These are phyloP conservation scores for Pyrgus malvae DNA, from an alignment of 2,888 invertebrate genomes.

Conservation along the genomic window DNA sequence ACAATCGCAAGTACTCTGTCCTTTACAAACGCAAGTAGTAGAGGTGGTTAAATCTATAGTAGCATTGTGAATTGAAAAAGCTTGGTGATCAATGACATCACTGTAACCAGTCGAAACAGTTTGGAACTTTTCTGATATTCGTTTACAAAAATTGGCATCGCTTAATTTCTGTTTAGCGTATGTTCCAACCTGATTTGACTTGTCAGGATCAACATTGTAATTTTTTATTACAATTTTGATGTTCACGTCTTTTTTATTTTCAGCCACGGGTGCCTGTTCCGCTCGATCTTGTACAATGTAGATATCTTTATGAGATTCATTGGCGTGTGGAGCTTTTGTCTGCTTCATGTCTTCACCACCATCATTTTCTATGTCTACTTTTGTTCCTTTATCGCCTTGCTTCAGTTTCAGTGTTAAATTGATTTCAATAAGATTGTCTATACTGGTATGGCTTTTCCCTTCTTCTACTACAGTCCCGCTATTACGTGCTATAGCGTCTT, in stretches of 20 bases:
- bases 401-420: slow-evolving; percentile 58
- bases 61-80: slow-evolving; percentile 51
- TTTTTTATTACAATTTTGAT: slow-evolving; percentile 62
- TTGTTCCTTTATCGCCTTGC: slow-evolving; percentile 53
- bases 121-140: slow-evolving; percentile 57
- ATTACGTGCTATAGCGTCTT: slow-evolving; percentile 36
- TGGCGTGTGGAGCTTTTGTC: not conserved
- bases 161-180: not conserved
- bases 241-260: slow-evolving; percentile 55
- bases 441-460: slow-evolving; percentile 44
- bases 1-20: slow-evolving; percentile 22
- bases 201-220: slow-evolving; percentile 42
- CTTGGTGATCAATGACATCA: slow-evolving; percentile 40
- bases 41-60: slow-evolving; percentile 50
- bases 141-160: slow-evolving; percentile 47
- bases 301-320: slow-evolving; percentile 42
- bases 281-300: slow-evolving; percentile 45
- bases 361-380: slow-evolving; percentile 47
- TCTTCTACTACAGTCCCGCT: slow-evolving; percentile 33
- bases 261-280: slow-evolving; percentile 35
- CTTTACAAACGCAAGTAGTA: slow-evolving; percentile 36
- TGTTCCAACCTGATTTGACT: not conserved
- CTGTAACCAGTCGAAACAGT: slow-evolving; percentile 61
- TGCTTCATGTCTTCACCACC: slow-evolving; percentile 23
- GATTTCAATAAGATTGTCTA: slow-evolving; percentile 60